Conservation (phyloP, 2,888 invertebrate species). For the Morpho deidamia region DNA sequence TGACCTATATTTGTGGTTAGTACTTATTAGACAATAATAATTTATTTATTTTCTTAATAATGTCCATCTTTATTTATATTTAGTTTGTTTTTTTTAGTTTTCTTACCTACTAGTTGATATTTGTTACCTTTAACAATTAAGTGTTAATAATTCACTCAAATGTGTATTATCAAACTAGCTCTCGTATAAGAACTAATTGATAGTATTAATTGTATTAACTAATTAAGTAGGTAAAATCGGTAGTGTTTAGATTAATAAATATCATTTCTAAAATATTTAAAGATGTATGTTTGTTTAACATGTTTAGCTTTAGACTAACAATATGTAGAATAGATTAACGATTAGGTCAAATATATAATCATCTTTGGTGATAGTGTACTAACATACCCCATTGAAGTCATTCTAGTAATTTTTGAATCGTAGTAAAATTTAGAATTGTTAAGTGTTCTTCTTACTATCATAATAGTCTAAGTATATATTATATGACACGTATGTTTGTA, state of each 20-base stretch:
- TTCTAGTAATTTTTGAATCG: constrained; percentile 50
- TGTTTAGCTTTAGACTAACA: constrained; percentile 77
- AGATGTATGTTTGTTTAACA: constrained; percentile 77
- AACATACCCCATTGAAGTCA: constrained; percentile 65
- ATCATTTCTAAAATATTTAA: constrained; percentile 72
- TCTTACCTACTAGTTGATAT: constrained; percentile 42
- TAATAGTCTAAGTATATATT: constrained; percentile 47
- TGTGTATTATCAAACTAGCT: constrained; percentile 49
- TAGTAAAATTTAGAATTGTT: constrained; percentile 54
- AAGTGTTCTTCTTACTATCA: constrained; percentile 47
- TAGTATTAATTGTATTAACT: constrained; percentile 75
- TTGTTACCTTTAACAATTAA: constrained; percentile 52
- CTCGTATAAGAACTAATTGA: constrained; percentile 59
- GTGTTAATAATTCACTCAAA: constrained; percentile 39
- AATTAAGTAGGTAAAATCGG: constrained; percentile 60
- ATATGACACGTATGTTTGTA: constrained; percentile 43
- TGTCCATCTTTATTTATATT: constrained; percentile 53
- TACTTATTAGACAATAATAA: constrained; percentile 25
- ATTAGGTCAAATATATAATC: constrained; percentile 46
- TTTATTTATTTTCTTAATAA: constrained; percentile 39
- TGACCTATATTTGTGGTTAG: constrained; percentile 20
- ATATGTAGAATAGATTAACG: constrained; percentile 73
- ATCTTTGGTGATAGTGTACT: constrained; percentile 51
- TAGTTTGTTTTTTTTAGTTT: constrained; percentile 44
- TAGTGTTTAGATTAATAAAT: constrained; percentile 74